Percentiles rank a stretch among this genome's conserved stretches.
These are phyloP conservation scores for Horisme vitalbata DNA, from an alignment of 2,888 invertebrate genomes.

Conservation along the genomic window DNA sequence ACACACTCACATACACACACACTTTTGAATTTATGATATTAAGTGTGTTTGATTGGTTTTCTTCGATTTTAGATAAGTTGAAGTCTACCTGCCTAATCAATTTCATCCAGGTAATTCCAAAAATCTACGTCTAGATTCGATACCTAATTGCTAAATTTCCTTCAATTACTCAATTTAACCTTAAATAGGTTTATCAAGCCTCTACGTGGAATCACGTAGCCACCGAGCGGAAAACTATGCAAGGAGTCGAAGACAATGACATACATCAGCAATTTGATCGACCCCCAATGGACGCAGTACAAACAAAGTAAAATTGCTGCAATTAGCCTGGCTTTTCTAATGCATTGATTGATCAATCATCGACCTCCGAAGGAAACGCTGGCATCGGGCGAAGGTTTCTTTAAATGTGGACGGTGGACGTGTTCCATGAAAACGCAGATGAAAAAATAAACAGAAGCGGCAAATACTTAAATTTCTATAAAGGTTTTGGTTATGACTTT, in stretches of 20 bases:
- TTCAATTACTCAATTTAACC: constrained; percentile 12
- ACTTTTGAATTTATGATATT: too few relatives aligned
- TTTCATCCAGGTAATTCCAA: constrained; percentile 2
- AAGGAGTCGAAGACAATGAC: constrained; percentile 27
- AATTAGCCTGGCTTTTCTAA: constrained; percentile 76
- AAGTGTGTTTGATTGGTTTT: too few relatives aligned
- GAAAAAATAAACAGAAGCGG: constrained; percentile 5
- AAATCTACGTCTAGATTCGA: constrained; percentile 2
- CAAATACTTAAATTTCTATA: not conserved
- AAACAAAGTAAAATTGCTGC: constrained; percentile 72
- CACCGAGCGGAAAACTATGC: not conserved
- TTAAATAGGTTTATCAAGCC: constrained; percentile 17
- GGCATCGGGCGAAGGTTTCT: constrained; percentile 13
- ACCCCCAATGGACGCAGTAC: constrained; percentile 55
- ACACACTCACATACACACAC: too few relatives aligned
- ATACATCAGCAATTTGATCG: constrained; percentile 44
- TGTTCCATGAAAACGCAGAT: constrained; percentile 52
- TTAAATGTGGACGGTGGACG: constrained; percentile 68
- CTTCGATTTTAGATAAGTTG: too few relatives aligned
- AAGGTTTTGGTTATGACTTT: too few relatives aligned
- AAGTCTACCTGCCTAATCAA: not conserved
- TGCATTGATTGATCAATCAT: constrained; percentile 80
- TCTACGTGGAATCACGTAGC: constrained; percentile 15
- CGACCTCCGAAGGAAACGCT: constrained; percentile 68
- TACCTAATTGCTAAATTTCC: constrained; percentile 16